A percentile compares a stretch with the other conserved stretches of the same genome.
Conservation (phyloP, 2,888 invertebrate genomes). For the Macrosiphum euphorbiae region DNA sequence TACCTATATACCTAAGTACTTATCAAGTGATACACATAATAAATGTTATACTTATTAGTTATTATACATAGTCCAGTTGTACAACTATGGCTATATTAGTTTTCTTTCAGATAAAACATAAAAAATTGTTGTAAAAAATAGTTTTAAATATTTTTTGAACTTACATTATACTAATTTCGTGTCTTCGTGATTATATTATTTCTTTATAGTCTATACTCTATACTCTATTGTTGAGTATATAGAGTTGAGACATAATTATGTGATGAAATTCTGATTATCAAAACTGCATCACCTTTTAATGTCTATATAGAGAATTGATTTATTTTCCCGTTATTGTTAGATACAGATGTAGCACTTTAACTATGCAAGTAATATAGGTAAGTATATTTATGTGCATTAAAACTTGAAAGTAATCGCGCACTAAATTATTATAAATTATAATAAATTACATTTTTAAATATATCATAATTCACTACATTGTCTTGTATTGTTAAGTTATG, state of each 20-base stretch:
- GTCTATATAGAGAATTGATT: neutral
- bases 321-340: neutral
- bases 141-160: neutral
- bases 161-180: neutral
- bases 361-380: too few relatives aligned
- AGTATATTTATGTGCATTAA: too few relatives aligned
- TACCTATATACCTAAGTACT: too few relatives aligned
- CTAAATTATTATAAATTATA: neutral
- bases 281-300: neutral
- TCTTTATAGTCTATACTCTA: neutral
- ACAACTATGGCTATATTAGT: too few relatives aligned
- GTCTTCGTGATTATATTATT: neutral
- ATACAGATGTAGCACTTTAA: too few relatives aligned
- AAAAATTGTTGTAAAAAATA: neutral
- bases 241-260: neutral
- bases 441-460: neutral
- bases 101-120: too few relatives aligned
- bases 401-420: too few relatives aligned
- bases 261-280: neutral
- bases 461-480: neutral
- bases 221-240: too few relatives aligned
- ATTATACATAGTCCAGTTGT: too few relatives aligned
- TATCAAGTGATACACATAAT: too few relatives aligned
- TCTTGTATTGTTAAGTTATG: neutral
- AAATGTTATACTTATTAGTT: too few relatives aligned